Base-by-base conservation (phyloP, 2,113 vertebrate genomes). In the Clarias macrocephalus region DNA sequence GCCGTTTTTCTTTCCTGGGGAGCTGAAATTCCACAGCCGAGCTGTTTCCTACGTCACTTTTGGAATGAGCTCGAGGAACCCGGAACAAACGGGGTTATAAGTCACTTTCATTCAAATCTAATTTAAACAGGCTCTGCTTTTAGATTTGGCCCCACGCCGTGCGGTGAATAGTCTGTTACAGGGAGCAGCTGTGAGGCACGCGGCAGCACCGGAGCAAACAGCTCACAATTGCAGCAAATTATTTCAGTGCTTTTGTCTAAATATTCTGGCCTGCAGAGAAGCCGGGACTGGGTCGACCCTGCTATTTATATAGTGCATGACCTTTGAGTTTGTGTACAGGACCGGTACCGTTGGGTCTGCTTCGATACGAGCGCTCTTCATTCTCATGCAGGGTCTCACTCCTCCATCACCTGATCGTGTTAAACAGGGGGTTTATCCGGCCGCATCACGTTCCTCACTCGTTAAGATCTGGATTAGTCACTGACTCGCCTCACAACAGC, bases 241-340 rank as follows among this genome's bases (percentile, higher is more conserved):
- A 81, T 75, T 15, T 52, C 42, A 12, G 1, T 21, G 21, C 37
- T 77, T 84, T 59, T n/a, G 21, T 85, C 83, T 82, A 77, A 88
- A 82, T 76, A 82, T 85, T 85, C 79, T 48, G 57, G 48, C 70
- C 52, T 56, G 56, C 68, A 83, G 48, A 86, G 75, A 70, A 70
- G 63, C 82, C 5, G 23, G 3, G 8, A 52, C 62, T 83, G 13
- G 62, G 13, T 42, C 10, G 18, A 21, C 18, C 11, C 5, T 48
- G 72, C 37, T 75, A 75, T 75, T 75, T 75, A 75, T 48, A 52
- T 23, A 21, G 72, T 75, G 79, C 10, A 11, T 48, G 48, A 37
- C 60, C 81, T 82, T 25, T 42, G 16, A 11, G 37, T 66, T 66
- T 65, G 57, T 37, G 59, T 62, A 37, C 56, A 60, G 18, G 25